These are phyloP conservation scores for Sebastes minor DNA, from an alignment of 2,797 vertebrate genomes.

Conservation along the genomic window DNA sequence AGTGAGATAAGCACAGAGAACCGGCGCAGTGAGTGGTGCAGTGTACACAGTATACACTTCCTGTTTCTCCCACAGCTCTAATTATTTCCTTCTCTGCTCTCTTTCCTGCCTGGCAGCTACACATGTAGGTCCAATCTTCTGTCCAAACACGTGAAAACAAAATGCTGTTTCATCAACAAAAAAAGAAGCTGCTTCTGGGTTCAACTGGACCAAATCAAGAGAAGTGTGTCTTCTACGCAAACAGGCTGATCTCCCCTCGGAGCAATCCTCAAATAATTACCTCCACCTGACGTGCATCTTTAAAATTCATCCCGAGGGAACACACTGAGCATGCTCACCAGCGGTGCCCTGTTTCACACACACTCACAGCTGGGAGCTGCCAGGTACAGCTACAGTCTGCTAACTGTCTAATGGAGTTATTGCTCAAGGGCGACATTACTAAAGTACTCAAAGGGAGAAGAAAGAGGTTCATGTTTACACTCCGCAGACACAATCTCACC, in stretches of 20 bases:
- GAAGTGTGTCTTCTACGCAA: neutral
- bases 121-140: no score
- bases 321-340: slow-evolving; percentile 16
- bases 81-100: neutral
- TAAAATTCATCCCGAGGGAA: neutral
- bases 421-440: no score
- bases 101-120: neutral
- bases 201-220: neutral
- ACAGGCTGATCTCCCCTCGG: neutral
- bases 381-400: no score
- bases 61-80: neutral
- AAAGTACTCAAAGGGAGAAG: no score
- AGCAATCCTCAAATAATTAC: neutral
- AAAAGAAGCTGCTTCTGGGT: no score
- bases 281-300: neutral
- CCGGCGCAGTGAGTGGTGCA: no score
- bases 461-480: neutral
- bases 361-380: neutral
- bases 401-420: no score
- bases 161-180: neutral
- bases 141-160: neutral
- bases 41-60: neutral
- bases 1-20: neutral
- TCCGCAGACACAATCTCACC: neutral
- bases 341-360: neutral